These are phyloP conservation scores for Engraulis encrasicolus DNA, from an alignment of 2,113 vertebrate genomes.

Conservation along the genomic window DNA sequence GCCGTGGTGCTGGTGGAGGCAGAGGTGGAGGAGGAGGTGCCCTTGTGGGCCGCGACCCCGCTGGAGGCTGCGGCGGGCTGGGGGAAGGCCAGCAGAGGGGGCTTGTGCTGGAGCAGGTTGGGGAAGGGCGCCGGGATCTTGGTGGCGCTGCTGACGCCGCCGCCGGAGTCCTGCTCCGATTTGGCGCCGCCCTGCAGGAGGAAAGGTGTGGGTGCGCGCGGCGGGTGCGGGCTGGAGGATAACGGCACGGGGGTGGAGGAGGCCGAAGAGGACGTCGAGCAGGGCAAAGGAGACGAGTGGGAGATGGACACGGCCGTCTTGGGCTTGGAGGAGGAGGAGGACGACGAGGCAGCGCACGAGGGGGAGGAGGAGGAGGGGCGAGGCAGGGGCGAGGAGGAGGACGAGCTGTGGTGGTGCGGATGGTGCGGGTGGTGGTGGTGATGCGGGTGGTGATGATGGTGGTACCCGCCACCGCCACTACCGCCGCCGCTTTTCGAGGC, in stretches of 20 bases:
- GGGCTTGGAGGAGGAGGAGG: conserved; percentile 70
- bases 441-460: conserved; percentile 18
- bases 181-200: conserved; percentile 72
- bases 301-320: conserved; percentile 76
- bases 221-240: conserved; percentile 76
- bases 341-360: conserved; percentile 65
- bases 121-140: conserved; percentile 92
- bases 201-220: conserved; percentile 78
- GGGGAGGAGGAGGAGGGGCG: conserved; percentile 71
- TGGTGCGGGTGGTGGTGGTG: not conserved
- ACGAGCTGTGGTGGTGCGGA: conserved; percentile 54
- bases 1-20: conserved; percentile 75
- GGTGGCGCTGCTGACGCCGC: conserved; percentile 62
- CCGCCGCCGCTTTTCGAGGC: conserved; percentile 71
- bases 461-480: too few relatives aligned
- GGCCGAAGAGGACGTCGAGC: conserved; percentile 62
- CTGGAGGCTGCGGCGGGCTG: conserved; percentile 80
- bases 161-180: conserved; percentile 66
- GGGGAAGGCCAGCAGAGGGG: conserved; percentile 87
- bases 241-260: conserved; percentile 74
- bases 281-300: conserved; percentile 76
- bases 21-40: conserved; percentile 70
- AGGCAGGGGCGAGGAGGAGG: conserved; percentile 67
- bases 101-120: conserved; percentile 89
- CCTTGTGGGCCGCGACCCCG: conserved; percentile 71